Conservation (phyloP, 2,797 vertebrate species). For the Typhlichthys subterraneus region DNA sequence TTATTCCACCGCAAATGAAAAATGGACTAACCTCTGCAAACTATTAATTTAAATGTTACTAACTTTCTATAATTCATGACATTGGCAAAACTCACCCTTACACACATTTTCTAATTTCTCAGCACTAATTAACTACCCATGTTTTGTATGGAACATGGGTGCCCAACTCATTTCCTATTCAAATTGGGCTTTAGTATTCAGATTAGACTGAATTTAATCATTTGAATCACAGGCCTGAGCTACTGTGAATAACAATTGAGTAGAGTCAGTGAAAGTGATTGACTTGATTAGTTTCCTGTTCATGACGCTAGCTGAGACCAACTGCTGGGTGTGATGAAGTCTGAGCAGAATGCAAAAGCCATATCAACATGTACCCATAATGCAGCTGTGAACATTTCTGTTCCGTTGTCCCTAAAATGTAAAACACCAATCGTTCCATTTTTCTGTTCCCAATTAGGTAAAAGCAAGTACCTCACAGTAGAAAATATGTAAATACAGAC, state of each 20-base stretch:
- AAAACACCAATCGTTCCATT: too few relatives aligned
- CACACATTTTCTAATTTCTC: slow-evolving; percentile 18
- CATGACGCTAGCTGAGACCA: slow-evolving; percentile 42
- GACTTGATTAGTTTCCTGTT: slow-evolving; percentile 23
- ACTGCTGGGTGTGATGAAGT: slow-evolving; percentile 39
- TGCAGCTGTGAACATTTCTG: too few relatives aligned
- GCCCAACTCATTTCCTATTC: slow-evolving; percentile 52
- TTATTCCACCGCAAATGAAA: slow-evolving; percentile 40
- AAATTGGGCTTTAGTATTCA: slow-evolving; percentile 46
- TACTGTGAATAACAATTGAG: slow-evolving; percentile 45
- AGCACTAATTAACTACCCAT: slow-evolving; percentile 38
- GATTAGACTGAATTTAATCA: slow-evolving; percentile 54
- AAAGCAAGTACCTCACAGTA: too few relatives aligned
- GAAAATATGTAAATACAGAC: too few relatives aligned
- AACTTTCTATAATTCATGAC: slow-evolving; percentile 46
- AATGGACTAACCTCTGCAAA: slow-evolving; percentile 22
- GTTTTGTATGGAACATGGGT: slow-evolving; percentile 20
- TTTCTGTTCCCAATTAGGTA: too few relatives aligned
- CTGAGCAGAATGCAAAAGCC: slow-evolving; percentile 54
- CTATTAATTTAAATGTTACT: slow-evolving; percentile 38
- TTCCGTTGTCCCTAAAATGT: too few relatives aligned
- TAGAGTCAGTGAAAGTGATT: slow-evolving; percentile 27
- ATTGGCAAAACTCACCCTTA: slow-evolving; percentile 8
- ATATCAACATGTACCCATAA: slow-evolving; percentile 15
- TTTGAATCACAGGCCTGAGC: slow-evolving; percentile 50